Evolutionary conservation across 1,140 invertebrate species (phyloP).

Genomic region (Coenobita brevimanus): DNA sequence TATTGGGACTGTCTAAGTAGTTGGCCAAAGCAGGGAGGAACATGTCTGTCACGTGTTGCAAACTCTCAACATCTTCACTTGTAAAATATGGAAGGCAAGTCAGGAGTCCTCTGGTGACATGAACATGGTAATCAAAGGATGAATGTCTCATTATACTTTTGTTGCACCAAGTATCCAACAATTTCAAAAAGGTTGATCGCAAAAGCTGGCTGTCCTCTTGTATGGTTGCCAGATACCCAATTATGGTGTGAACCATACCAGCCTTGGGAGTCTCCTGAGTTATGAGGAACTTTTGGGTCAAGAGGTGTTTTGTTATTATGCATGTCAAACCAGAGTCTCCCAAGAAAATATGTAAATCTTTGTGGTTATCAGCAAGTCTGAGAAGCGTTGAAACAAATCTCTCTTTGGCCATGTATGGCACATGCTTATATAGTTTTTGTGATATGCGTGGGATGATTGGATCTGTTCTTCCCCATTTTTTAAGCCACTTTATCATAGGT

Average conservation of each 20-base stretch:
- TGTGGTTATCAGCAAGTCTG: conserved; percentile 23
- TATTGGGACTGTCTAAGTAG: conserved; percentile 82
- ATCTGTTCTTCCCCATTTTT: conserved; percentile 34
- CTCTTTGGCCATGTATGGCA: conserved; percentile 33
- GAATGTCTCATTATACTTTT: conserved; percentile 81
- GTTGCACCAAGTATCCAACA: conserved; percentile 81
- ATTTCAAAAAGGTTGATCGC: conserved; percentile 74
- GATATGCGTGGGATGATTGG: conserved; percentile 43
- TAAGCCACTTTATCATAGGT: conserved; percentile 56
- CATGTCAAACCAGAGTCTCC: conserved; percentile 38
- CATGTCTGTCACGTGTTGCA: conserved; percentile 76
- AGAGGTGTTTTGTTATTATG: conserved; percentile 18
- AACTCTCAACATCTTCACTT: conserved; percentile 72
- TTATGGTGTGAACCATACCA: conserved; percentile 25
- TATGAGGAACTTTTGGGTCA: conserved; percentile 45
- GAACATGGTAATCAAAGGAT: conserved; percentile 84
- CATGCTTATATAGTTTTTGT: conserved; percentile 46
- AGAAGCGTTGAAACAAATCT: conserved; percentile 37
- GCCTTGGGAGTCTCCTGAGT: conserved; percentile 7
- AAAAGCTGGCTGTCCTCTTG: conserved; percentile 70
- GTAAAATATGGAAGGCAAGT: conserved; percentile 77
- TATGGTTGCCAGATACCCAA: conserved; percentile 40
- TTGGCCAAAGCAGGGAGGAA: conserved; percentile 81
- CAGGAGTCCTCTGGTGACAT: conserved; percentile 84
- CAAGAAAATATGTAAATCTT: conserved; percentile 34